Percentiles rank a stretch among this genome's conserved stretches.
Evolutionary conservation across 2,797 vertebrate genomes (phyloP).

Genomic region (Naso thynnoides): DNA sequence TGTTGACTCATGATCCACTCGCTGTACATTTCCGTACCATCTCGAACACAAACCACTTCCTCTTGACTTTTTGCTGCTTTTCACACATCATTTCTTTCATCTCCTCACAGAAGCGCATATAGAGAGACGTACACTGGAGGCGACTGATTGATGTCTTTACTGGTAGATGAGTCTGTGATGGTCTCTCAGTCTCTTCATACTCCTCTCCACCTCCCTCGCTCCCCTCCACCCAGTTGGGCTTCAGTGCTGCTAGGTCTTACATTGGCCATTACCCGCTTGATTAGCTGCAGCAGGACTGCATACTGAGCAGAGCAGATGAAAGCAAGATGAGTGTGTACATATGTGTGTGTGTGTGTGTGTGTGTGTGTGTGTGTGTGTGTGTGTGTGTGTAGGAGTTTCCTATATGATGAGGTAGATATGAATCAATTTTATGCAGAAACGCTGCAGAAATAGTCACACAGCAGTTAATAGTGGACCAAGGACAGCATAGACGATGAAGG

Average conservation of each 20-base stretch:
- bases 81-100: conserved; percentile 54
- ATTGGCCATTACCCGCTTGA: conserved; percentile 69
- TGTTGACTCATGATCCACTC: conserved; percentile 55
- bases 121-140: conserved; percentile 28
- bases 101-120: conserved; percentile 25
- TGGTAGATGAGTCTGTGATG: conserved; percentile 36
- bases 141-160: conserved; percentile 44
- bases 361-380: not conserved
- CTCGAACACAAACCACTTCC: conserved; percentile 29
- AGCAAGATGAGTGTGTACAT: conserved; percentile 10
- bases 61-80: conserved; percentile 22
- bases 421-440: conserved; percentile 20
- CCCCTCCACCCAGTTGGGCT: conserved; percentile 35
- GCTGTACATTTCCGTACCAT: conserved; percentile 21
- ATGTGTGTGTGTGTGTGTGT: not conserved
- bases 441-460: conserved; percentile 11
- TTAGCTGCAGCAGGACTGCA: conserved; percentile 68
- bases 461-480: conserved; percentile 5
- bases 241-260: conserved; percentile 53
- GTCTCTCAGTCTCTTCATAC: conserved; percentile 29
- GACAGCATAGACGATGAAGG: not conserved
- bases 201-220: conserved; percentile 29
- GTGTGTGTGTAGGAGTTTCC: conserved; percentile 1
- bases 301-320: conserved; percentile 60
- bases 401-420: conserved; percentile 20